Percentiles rank a stretch among this genome's conserved stretches.
These are phyloP conservation scores for Gasterosteus nipponicus DNA, from an alignment of 2,113 vertebrate species.

Conservation along the genomic window DNA sequence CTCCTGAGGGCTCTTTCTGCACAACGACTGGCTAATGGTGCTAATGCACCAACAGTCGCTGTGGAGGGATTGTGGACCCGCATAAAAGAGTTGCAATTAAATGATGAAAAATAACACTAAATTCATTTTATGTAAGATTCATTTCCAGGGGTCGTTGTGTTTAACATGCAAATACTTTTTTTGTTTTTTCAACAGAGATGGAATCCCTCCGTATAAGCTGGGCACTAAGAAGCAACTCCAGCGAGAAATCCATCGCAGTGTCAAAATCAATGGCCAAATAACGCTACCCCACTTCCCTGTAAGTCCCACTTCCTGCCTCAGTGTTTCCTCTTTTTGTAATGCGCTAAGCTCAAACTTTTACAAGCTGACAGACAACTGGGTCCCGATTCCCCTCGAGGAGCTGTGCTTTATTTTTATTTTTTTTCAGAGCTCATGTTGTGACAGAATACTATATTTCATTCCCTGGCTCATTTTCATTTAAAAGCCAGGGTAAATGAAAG, in stretches of 20 bases:
- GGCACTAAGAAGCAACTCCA: slow-evolving; percentile 96
- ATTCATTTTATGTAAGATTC: not conserved
- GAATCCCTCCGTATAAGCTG: slow-evolving; percentile 91
- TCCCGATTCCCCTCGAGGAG: slow-evolving; percentile 66
- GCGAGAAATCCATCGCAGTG: slow-evolving; percentile 93
- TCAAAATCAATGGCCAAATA: slow-evolving; percentile 96
- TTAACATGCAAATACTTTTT: not conserved
- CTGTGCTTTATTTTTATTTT: slow-evolving; percentile 56
- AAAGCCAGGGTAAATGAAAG: slow-evolving; percentile 77
- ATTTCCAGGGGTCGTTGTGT: not conserved
- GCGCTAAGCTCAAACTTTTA: slow-evolving; percentile 57
- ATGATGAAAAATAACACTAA: not conserved
- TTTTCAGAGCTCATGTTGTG: slow-evolving; percentile 70
- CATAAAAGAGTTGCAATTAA: not conserved
- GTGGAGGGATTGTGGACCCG: slow-evolving; percentile 8
- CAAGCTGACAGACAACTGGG: slow-evolving; percentile 65
- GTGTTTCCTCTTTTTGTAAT: slow-evolving; percentile 50
- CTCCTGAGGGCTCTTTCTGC: slow-evolving; percentile 25
- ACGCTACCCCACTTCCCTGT: slow-evolving; percentile 97
- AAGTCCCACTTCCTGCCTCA: slow-evolving; percentile 78
- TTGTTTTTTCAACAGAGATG: slow-evolving; percentile 84
- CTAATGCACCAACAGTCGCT: slow-evolving; percentile 42
- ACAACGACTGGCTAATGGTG: slow-evolving; percentile 48
- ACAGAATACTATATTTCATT: slow-evolving; percentile 76
- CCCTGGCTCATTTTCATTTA: slow-evolving; percentile 71